A percentile compares a stretch with the other conserved stretches of the same genome.
These are phyloP conservation scores for Clarias magur DNA, from an alignment of 2,113 vertebrate species.

Conservation along the genomic window DNA sequence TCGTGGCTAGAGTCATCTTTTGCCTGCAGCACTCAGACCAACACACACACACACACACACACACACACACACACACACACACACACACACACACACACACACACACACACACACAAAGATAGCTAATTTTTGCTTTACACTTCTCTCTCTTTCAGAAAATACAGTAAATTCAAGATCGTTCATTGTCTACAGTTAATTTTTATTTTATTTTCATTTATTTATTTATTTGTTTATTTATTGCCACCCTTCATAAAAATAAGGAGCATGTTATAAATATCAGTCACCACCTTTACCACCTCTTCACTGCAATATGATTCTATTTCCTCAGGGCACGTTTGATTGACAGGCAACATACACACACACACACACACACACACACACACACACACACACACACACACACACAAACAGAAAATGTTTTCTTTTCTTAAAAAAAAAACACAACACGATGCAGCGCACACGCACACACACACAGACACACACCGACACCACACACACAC, in stretches of 20 bases:
- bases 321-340: background rate
- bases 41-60: conserved; percentile 21
- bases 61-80: conserved; percentile 14
- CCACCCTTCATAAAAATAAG: background rate
- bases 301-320: background rate
- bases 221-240: background rate
- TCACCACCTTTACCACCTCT: background rate
- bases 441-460: too few species aligned
- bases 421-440: too few species aligned
- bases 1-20: conserved; percentile 58
- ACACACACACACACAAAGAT: background rate
- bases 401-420: too few species aligned
- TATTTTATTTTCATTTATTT: background rate
- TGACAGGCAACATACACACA: background rate
- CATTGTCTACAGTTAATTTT: background rate
- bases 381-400: too few species aligned
- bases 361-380: background rate
- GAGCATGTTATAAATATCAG: too few species aligned
- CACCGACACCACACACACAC: too few species aligned
- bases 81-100: too few species aligned
- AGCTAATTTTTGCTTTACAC: background rate
- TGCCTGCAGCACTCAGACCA: conserved; percentile 15
- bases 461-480: too few species aligned
- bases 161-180: background rate
- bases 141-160: background rate